Evolutionary conservation across 1,140 invertebrate species (phyloP).

Genomic region (Coenobita brevimanus): DNA sequence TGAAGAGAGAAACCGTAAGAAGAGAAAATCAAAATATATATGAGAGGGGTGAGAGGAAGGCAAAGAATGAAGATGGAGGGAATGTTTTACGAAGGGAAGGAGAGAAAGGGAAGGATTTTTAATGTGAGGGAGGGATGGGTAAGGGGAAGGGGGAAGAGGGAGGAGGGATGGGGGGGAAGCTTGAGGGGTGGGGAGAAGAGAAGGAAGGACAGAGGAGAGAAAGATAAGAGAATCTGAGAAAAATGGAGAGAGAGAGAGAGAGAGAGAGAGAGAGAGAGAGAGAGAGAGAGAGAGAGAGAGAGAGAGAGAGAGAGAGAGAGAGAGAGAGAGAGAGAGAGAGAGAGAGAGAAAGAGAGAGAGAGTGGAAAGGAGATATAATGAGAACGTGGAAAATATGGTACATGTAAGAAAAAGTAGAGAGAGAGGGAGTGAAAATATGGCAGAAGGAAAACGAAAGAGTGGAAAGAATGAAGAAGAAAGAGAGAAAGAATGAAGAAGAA

Average conservation of each 20-base stretch:
- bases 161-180: no score
- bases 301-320: neutral
- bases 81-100: neutral
- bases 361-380: neutral
- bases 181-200: no score
- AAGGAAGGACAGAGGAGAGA: neutral
- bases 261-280: constrained; percentile 39
- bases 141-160: no score
- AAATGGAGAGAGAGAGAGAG: constrained; percentile 39
- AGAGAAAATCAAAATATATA: neutral
- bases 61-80: no score
- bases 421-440: neutral
- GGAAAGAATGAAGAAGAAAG: neutral
- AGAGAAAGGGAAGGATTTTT: constrained; percentile 8
- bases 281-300: constrained; percentile 31
- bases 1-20: neutral
- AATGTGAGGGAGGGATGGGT: neutral
- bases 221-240: no score
- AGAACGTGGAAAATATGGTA: neutral
- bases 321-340: neutral
- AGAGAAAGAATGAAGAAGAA: neutral
- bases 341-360: neutral
- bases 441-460: neutral
- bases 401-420: neutral
- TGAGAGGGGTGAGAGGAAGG: neutral